phyloP scores from a whole-genome alignment of 2,797 vertebrate genomes.

The Pangasius macronema region DNA sequence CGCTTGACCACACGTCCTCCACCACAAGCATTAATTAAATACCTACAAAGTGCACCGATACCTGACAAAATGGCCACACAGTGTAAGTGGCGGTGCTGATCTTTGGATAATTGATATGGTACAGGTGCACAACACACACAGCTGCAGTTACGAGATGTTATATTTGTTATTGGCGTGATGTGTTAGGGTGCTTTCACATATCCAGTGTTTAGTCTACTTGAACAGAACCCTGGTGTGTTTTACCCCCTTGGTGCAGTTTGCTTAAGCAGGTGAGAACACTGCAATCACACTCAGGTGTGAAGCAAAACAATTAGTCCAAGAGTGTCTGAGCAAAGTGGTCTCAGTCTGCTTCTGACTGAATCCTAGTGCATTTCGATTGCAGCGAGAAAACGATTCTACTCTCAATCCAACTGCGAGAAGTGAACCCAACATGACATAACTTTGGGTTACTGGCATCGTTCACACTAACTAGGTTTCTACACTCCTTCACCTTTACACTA shows the following conservation, averaged over 20 bases:
- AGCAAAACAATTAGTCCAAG: background rate
- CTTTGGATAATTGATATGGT: background rate
- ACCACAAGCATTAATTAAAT: background rate
- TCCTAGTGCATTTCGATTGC: background rate
- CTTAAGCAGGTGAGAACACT: background rate
- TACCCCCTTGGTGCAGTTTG: background rate
- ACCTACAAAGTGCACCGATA: background rate
- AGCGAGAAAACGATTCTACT: background rate
- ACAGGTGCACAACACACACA: background rate
- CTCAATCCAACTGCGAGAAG: background rate
- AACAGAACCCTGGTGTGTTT: background rate
- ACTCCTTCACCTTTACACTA: too few species aligned
- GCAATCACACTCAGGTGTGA: background rate
- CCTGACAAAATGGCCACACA: background rate
- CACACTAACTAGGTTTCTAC: too few species aligned
- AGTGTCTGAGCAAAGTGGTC: background rate
- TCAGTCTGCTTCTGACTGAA: background rate
- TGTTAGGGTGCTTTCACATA: background rate
- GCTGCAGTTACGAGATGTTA: background rate
- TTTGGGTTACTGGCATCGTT: too few species aligned
- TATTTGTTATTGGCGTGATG: background rate
- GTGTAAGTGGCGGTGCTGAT: background rate
- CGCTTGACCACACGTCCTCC: background rate
- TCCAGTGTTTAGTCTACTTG: too few species aligned
- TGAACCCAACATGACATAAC: background rate